Conservation (phyloP, 2,113 vertebrate species). For the Mormyrus iriodes region DNA sequence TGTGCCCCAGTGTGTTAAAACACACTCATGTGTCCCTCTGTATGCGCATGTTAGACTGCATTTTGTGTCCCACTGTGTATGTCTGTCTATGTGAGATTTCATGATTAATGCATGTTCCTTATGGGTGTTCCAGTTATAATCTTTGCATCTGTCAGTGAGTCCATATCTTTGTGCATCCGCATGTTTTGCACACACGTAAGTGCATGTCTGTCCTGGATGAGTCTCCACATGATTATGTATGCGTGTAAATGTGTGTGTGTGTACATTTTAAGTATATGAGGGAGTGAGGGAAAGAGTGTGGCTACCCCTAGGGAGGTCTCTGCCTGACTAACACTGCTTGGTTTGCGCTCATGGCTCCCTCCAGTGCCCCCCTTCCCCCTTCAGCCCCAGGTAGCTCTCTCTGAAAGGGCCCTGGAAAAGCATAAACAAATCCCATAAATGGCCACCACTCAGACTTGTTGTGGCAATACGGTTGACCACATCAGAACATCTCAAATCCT, state of each 20-base stretch:
- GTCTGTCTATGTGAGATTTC: neutral
- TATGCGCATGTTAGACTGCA: no score
- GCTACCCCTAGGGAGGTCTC: neutral
- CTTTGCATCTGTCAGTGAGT: neutral
- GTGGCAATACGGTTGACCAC: neutral
- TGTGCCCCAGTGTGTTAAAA: neutral
- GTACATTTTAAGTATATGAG: neutral
- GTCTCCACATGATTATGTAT: neutral
- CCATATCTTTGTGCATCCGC: neutral
- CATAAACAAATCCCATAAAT: neutral
- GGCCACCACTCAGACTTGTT: neutral
- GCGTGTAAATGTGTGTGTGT: neutral
- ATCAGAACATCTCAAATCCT: neutral
- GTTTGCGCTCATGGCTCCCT: neutral
- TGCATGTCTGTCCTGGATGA: neutral
- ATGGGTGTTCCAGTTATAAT: neutral
- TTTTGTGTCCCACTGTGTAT: neutral
- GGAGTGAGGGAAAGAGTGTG: neutral
- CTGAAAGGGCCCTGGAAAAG: neutral
- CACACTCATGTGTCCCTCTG: neutral
- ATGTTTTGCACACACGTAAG: neutral
- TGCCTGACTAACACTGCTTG: neutral
- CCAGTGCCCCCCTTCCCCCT: neutral
- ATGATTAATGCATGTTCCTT: neutral
- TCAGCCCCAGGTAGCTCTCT: neutral